Base-by-base conservation (phyloP, 2,888 invertebrate genomes). In the Stegophylla sp. region DNA sequence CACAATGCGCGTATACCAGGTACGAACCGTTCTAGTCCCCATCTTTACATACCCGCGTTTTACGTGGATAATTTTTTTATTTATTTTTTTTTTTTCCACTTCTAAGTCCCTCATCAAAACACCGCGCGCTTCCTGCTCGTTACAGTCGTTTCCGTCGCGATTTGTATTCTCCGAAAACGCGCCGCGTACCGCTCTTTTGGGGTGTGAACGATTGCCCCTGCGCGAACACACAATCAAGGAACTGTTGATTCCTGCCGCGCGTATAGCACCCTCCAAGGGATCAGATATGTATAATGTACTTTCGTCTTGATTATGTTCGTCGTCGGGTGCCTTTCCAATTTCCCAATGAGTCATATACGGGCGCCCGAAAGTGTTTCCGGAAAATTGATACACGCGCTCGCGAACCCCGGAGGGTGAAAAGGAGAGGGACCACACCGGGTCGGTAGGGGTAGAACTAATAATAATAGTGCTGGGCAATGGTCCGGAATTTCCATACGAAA, bases 171-270 rank as follows among this genome's bases (percentile, higher is more conserved):
- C 67, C 66, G 43, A 51, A 61, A 67, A 61, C 67, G 69, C 53
- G 12, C 48, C 9, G 34, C 12, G 5, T 23, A 23, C 15, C 59
- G 48, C 41, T 53, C 20, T 34, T 67, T 63, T 53, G 71, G 82
- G 82, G 82, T 71, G 76, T 71, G 82, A 76, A 82, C 53, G 77
- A 76, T 82, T 76, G 69, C 61, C 76, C 61, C 69, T n/a, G n/a
- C 69, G 77, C 15, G 66, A 34, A 34, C 12, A 15, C 45, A 59
- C 56, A 77, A 79, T 79, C 79, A 51, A 71, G 71, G 41, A 71
- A 71, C 69, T 71, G 79, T 79, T 79, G 79, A 79, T 79, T 79
- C 79, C 79, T 17, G 12, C 51, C 13, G 28, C 23, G 34, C 17
- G 13, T 41, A 48, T 3, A 15, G 15, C 76, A 41, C 79, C 69